phyloP scores from a whole-genome alignment of 2,888 invertebrate species.

The Cheilosia vulpina region DNA sequence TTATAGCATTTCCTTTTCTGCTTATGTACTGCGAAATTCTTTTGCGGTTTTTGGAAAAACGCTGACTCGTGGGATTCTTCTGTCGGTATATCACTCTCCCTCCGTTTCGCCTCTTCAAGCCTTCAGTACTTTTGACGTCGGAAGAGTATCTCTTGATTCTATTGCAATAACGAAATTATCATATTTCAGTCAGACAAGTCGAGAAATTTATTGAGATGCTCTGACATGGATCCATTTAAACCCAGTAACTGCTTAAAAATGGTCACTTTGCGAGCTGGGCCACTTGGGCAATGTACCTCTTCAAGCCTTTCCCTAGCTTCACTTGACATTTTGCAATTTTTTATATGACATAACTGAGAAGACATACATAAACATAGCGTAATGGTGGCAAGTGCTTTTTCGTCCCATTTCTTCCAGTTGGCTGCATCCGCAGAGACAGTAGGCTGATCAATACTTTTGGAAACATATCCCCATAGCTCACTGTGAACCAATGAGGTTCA shows the following conservation, averaged over 20 bases:
- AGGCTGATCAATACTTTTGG: neutral
- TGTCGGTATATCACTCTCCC: neutral
- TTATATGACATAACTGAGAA: neutral
- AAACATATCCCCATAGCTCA: no score
- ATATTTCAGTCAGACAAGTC: constrained; percentile 46
- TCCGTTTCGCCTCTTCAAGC: constrained; percentile 15
- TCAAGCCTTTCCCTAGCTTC: constrained; percentile 57
- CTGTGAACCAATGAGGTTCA: no score
- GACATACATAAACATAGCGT: no score
- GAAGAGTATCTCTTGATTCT: constrained; percentile 58
- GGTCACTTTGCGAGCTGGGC: constrained; percentile 57
- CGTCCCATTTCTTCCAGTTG: neutral
- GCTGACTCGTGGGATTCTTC: constrained; percentile 22
- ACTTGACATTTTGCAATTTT: neutral
- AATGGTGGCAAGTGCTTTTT: no score
- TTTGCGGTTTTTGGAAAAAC: constrained; percentile 32
- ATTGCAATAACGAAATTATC: constrained; percentile 62
- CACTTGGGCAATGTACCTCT: constrained; percentile 46
- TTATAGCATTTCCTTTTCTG: constrained; percentile 31
- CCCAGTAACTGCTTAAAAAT: constrained; percentile 47
- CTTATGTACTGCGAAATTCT: constrained; percentile 9
- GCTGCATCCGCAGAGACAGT: neutral
- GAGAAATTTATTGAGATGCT: constrained; percentile 56
- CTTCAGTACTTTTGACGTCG: constrained; percentile 14
- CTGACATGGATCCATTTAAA: constrained; percentile 22